A percentile compares a stretch with the other conserved stretches of the same genome.
Conservation (phyloP, 2,888 invertebrate genomes). For the Cephus runcator region DNA sequence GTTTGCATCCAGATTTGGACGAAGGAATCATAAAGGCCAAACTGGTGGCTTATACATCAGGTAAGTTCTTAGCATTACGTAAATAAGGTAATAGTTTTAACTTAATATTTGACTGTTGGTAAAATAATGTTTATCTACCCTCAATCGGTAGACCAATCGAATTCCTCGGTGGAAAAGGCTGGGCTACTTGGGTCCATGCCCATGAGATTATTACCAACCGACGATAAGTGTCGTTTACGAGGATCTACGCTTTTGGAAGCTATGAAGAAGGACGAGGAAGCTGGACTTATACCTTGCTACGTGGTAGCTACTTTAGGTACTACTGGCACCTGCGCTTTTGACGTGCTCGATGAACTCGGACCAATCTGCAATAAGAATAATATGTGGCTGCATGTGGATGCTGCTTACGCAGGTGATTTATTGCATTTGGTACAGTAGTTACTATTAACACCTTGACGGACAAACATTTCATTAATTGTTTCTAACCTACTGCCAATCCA, state of each 20-base stretch:
- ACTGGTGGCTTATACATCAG: slow-evolving; percentile 84
- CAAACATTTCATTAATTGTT: too few species aligned
- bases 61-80: slow-evolving; percentile 47
- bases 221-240: slow-evolving; percentile 75
- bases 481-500: too few species aligned
- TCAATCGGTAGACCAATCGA: too few species aligned
- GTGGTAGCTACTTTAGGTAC: slow-evolving; percentile 88
- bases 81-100: neutral
- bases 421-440: too few species aligned
- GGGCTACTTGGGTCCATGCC: slow-evolving; percentile 83
- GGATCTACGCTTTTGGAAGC: slow-evolving; percentile 76
- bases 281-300: slow-evolving; percentile 89
- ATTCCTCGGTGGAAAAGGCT: slow-evolving; percentile 78
- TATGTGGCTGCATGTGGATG: slow-evolving; percentile 95
- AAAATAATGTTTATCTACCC: neutral
- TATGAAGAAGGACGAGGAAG: slow-evolving; percentile 78
- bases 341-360: slow-evolving; percentile 85
- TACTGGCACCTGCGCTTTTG: slow-evolving; percentile 90
- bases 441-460: too few species aligned
- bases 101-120: neutral
- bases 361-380: slow-evolving; percentile 79
- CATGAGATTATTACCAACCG: slow-evolving; percentile 78
- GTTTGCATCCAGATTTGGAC: slow-evolving; percentile 70
- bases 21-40: slow-evolving; percentile 75
- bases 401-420: slow-evolving; percentile 85